These are phyloP conservation scores for Megalonaias nervosa DNA, from an alignment of 1,140 invertebrate genomes.

Conservation along the genomic window DNA sequence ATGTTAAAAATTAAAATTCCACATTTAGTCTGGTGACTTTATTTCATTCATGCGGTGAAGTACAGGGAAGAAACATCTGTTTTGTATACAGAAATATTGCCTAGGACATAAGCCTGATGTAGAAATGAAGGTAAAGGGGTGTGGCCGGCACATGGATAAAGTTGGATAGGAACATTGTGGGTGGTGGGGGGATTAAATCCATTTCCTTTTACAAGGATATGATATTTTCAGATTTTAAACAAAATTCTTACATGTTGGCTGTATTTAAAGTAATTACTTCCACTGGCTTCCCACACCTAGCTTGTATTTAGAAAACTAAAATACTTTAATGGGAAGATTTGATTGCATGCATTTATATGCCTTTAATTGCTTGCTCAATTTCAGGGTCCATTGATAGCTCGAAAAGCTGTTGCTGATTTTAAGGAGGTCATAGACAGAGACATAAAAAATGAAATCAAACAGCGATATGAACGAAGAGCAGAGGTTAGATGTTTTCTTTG, in stretches of 20 bases:
- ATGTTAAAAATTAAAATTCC: no score
- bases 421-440: constrained; percentile 46
- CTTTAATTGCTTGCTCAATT: constrained; percentile 6
- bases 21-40: no score
- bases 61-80: no score
- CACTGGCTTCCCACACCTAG: neutral
- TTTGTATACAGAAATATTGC: no score
- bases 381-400: constrained; percentile 47
- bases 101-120: no score
- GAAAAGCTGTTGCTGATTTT: constrained; percentile 51
- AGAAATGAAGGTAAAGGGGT: no score
- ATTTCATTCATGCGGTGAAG: no score
- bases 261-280: neutral
- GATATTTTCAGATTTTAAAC: neutral
- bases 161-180: no score
- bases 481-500: constrained; percentile 41
- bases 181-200: no score
- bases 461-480: constrained; percentile 51
- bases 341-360: neutral
- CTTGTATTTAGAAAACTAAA: neutral
- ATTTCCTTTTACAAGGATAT: no score
- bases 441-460: constrained; percentile 45
- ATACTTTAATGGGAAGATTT: neutral
- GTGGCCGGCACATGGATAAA: no score
- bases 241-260: neutral